Evolutionary conservation across 1,140 invertebrate genomes (phyloP), one percentile per base, ranked within the genome.

Genomic region (Drosophila orosa): DNA sequence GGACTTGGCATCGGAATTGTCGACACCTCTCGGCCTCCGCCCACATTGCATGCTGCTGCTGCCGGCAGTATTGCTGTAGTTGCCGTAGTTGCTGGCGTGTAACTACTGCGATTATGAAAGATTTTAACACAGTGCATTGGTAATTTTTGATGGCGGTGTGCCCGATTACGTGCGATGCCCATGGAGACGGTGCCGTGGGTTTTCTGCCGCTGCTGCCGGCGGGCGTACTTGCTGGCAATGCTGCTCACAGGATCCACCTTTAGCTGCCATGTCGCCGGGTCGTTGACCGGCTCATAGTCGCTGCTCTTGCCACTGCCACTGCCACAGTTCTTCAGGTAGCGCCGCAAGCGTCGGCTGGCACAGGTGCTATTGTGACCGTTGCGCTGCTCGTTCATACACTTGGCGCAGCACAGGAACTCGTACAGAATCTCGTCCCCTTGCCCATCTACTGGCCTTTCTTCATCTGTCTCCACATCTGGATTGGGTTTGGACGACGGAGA

Each of bases 81-180:
- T 9, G 31, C 37, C 42, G 76, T 27, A 24, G 59, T 42, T 19
- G 63, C 47, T 61, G 66, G 47, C 68, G 69, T 82, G 72, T 76
- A 74, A 75, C 67, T 90, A 68, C 71, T 91, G 73, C 90, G 90
- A 91, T 91, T 91, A 90, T 91, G 90, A 91, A 91, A 91, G 83
- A 91, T 91, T 85, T 91, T 91, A 55, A 91, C 90, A 87, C 90
- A 90, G 79, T 91, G 90, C 86, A 91, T 91, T 42, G 90, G 78
- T 91, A 91, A 90, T 91, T 91, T 91, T 47, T 87, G 90, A 75
- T 87, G 90, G 74, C 86, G 90, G 78, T 82, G 74, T 66, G 59
- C 60, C 27, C 90, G 78, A 83, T 91, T 91, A 82, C 90, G 90
- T 85, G 87, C 80, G 33, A 89, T 90, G 52, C 80, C 81, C 78